Evolutionary conservation across 2,888 invertebrate genomes (phyloP).

Genomic region (Euzophera pinguis): DNA sequence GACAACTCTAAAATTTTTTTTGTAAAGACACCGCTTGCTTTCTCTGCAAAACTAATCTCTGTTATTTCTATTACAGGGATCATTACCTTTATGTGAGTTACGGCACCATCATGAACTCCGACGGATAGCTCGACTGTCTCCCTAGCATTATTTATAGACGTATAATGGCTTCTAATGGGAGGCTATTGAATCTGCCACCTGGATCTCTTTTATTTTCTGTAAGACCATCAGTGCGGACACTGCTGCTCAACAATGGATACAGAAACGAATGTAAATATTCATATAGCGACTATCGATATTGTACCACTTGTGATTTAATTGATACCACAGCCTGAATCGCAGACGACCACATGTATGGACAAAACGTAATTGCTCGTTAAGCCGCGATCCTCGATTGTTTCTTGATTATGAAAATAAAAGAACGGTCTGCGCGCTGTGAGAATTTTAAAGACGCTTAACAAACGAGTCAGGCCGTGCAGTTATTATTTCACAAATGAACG

Average conservation of each 20-base stretch:
- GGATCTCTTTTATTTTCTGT: slow-evolving; percentile 62
- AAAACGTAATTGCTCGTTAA: slow-evolving; percentile 76
- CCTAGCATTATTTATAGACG: slow-evolving; percentile 72
- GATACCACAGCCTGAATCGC: slow-evolving; percentile 47
- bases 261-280: slow-evolving; percentile 62
- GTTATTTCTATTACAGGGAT: slow-evolving; percentile 60
- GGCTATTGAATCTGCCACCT: slow-evolving; percentile 76
- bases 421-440: slow-evolving; percentile 37
- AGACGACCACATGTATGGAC: slow-evolving; percentile 53
- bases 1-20: background rate
- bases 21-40: slow-evolving; percentile 28
- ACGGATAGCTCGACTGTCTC: slow-evolving; percentile 65
- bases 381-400: slow-evolving; percentile 67
- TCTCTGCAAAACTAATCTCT: slow-evolving; percentile 35
- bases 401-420: slow-evolving; percentile 69
- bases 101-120: slow-evolving; percentile 48
- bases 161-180: slow-evolving; percentile 77
- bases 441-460: slow-evolving; percentile 42
- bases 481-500: slow-evolving; percentile 34
- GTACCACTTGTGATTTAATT: slow-evolving; percentile 60
- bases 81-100: slow-evolving; percentile 67
- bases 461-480: slow-evolving; percentile 33
- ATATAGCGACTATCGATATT: slow-evolving; percentile 48
- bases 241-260: slow-evolving; percentile 38
- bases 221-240: slow-evolving; percentile 37